Evolutionary conservation across 2,113 vertebrate genomes (phyloP), one percentile per base, ranked within the genome.

Genomic region (Ceyx cyanopectus): DNA sequence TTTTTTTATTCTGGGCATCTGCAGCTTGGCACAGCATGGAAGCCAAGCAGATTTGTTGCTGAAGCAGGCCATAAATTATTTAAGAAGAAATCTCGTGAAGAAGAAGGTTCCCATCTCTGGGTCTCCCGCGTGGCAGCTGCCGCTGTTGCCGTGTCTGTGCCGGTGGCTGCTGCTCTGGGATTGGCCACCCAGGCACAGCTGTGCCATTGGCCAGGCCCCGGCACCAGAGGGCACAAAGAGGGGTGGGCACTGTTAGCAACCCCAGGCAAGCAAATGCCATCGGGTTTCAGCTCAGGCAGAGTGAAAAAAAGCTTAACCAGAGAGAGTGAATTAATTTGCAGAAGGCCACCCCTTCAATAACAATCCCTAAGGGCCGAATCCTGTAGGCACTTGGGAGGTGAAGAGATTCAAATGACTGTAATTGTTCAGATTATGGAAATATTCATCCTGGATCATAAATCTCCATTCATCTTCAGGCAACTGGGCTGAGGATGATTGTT

Each of bases 1-100:
- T 37, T 37, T 37, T 37, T 37, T 37, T 10, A 37, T 96, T 94
- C 90, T 8, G 78, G 95, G 94, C 82, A 91, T 94, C 96, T 95
- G 95, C 94, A 91, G 94, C 87, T 94, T 96, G 96, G 96, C 94
- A 96, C 81, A 96, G 94, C 96, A 87, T 88, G 91, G 96, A 92
- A 96, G 92, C 92, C 93, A 95, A 96, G 95, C 73, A 96, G 94
- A 96, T 95, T 91, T 96, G 90, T 81, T 96, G 91, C 93, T 95
- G 94, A 95, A 95, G 91, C 75, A 94, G 93, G 87, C 90, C 85
- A 93, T 90, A 85, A 92, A 90, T 95, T 96, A 96, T 90, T 96
- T 66, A 95, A 78, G 92, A 96, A 94, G 92, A 97, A 96, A 95
- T 93, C 79, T 68, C 93, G 93, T 95, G 92, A 76, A 92, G 89